A percentile compares a stretch with the other conserved stretches of the same genome.
These are phyloP conservation scores for Crotalus helleri DNA, from an alignment of 2,113 vertebrate species.

Conservation along the genomic window DNA sequence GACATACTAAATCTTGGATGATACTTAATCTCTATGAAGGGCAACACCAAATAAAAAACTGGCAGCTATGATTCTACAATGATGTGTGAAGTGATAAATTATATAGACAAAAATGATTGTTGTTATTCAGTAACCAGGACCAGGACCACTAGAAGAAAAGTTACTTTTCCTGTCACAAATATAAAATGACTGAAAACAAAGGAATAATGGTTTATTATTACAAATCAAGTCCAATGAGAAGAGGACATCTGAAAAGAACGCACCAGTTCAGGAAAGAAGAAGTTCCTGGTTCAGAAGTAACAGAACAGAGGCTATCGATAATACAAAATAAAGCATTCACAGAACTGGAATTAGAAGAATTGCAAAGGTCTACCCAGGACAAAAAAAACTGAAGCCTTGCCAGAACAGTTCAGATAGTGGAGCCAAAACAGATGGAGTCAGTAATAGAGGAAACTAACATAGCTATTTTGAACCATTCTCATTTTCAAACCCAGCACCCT, in stretches of 20 bases:
- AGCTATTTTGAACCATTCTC: background rate
- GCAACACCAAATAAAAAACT: background rate
- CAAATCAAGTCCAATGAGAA: background rate
- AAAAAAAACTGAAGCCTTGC: background rate
- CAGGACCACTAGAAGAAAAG: background rate
- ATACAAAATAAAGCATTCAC: background rate
- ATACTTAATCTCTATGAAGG: background rate
- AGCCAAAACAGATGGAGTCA: background rate
- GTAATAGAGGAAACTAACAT: background rate
- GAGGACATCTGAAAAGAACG: background rate
- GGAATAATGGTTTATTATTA: background rate
- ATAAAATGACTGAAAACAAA: background rate
- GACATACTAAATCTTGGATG: background rate
- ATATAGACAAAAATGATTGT: background rate
- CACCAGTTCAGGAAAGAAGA: background rate
- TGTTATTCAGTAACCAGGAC: background rate
- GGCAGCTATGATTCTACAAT: background rate
- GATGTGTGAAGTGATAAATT: background rate
- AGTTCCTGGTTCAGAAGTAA: background rate
- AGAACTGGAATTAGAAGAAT: background rate
- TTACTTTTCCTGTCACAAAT: background rate
- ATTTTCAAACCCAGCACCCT: background rate
- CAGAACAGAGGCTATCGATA: background rate
- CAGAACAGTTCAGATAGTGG: background rate
- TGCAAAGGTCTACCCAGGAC: background rate